Conservation (phyloP, 2,888 invertebrate species). For the Drosophila birchii region DNA sequence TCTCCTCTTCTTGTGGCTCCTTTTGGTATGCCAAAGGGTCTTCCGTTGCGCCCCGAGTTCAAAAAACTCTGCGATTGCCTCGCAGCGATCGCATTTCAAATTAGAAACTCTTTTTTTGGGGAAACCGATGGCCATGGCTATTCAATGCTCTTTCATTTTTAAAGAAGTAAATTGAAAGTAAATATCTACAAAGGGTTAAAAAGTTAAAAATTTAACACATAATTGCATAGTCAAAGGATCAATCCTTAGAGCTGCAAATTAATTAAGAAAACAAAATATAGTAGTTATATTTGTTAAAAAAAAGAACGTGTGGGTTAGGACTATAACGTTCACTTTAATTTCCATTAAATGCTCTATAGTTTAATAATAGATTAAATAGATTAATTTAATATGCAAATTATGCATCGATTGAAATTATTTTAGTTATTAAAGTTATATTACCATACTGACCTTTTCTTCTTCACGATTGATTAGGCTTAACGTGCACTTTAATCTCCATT, state of each 20-base stretch:
- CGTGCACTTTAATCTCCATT: neutral
- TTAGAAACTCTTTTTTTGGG: slow-evolving; percentile 43
- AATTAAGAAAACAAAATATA: no score
- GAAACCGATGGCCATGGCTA: slow-evolving; percentile 41
- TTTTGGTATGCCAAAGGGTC: slow-evolving; percentile 40
- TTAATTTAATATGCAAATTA: neutral
- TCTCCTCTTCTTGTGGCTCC: slow-evolving; percentile 23
- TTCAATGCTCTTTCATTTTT: slow-evolving; percentile 47
- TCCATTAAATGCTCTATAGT: no score
- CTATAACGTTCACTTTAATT: neutral
- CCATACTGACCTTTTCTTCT: neutral
- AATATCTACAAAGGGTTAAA: neutral
- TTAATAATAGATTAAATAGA: neutral
- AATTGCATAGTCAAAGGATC: neutral
- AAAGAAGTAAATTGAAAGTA: neutral
- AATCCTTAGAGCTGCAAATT: neutral
- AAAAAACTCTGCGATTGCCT: slow-evolving; percentile 66
- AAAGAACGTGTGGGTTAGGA: neutral
- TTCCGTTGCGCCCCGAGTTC: slow-evolving; percentile 53
- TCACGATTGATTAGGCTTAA: neutral
- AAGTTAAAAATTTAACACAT: neutral
- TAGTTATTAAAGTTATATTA: neutral
- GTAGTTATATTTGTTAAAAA: no score
- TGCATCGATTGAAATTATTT: neutral
- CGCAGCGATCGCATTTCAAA: slow-evolving; percentile 64